These are phyloP conservation scores for Catocala nupta DNA, from an alignment of 2,888 invertebrate genomes.

Conservation along the genomic window DNA sequence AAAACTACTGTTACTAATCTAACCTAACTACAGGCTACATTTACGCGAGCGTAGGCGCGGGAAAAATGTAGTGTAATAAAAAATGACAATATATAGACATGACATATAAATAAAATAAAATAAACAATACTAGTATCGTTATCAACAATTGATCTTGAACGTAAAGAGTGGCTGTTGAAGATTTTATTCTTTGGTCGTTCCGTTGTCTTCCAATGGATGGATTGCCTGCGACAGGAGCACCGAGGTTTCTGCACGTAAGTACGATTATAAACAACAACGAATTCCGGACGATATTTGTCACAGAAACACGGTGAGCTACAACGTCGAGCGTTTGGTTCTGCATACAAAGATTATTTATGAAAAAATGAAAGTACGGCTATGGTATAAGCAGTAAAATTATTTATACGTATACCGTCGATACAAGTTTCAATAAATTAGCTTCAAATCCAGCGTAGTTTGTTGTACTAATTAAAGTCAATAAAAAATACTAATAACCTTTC, in stretches of 20 bases:
- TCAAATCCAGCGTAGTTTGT: too few species aligned
- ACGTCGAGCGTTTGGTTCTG: conserved; percentile 30
- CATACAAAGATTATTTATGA: conserved; percentile 35
- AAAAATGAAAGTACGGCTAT: conserved; percentile 2
- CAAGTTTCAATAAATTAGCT: too few species aligned
- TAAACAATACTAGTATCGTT: neutral
- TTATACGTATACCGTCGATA: too few species aligned
- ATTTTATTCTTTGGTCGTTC: neutral
- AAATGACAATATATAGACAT: too few species aligned
- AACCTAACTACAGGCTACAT: too few species aligned
- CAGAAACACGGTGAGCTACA: conserved; percentile 27
- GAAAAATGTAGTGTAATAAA: too few species aligned
- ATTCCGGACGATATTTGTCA: conserved; percentile 24
- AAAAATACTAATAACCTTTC: too few species aligned
- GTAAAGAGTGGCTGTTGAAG: neutral
- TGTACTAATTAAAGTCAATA: too few species aligned
- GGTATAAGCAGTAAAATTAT: too few species aligned
- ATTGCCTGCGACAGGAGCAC: conserved; percentile 34
- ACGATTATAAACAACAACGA: conserved; percentile 17
- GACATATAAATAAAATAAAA: conserved; percentile 2
- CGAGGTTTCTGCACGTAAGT: conserved; percentile 35
- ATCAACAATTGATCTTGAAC: neutral
- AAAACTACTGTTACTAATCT: too few species aligned
- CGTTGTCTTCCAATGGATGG: neutral
- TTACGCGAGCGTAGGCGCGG: too few species aligned